These are phyloP conservation scores for Dreissena rostriformis DNA, from an alignment of 1,140 invertebrate species.

Conservation along the genomic window DNA sequence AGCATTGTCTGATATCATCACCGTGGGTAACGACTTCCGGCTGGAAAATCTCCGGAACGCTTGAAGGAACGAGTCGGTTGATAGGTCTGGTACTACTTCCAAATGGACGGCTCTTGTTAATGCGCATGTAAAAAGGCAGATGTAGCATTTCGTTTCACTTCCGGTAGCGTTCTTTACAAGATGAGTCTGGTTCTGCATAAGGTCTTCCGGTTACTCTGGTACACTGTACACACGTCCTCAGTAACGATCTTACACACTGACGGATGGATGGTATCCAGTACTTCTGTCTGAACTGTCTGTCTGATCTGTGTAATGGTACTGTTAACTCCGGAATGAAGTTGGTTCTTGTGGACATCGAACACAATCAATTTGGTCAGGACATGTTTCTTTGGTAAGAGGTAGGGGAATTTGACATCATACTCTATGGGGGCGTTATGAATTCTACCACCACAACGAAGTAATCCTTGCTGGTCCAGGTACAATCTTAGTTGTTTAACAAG, in stretches of 20 bases:
- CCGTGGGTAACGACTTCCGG: neutral
- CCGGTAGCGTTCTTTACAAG: conserved; percentile 4
- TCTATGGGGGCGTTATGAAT: conserved; percentile 18
- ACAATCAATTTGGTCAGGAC: neutral
- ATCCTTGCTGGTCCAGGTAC: neutral
- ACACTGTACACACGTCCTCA: conserved; percentile 2
- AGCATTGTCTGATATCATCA: conserved; percentile 38
- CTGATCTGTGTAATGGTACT: conserved; percentile 11
- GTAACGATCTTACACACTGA: neutral
- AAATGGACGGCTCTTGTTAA: conserved; percentile 28
- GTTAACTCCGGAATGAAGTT: neutral
- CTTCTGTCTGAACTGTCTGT: too few species aligned
- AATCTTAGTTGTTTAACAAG: neutral
- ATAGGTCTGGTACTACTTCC: conserved; percentile 17
- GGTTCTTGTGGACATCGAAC: neutral
- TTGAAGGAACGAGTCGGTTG: conserved; percentile 11
- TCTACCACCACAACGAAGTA: conserved; percentile 11
- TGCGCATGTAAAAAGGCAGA: conserved; percentile 45
- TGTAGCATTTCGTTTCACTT: conserved; percentile 26
- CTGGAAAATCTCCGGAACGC: conserved; percentile 31
- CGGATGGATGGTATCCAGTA: conserved; percentile 21
- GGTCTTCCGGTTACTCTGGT: neutral
- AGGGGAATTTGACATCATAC: conserved; percentile 10
- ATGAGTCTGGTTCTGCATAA: neutral
- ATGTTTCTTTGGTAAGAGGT: conserved; percentile 15